Conservation (phyloP, 2,797 vertebrate genomes). For the Clarias platycephalus region DNA sequence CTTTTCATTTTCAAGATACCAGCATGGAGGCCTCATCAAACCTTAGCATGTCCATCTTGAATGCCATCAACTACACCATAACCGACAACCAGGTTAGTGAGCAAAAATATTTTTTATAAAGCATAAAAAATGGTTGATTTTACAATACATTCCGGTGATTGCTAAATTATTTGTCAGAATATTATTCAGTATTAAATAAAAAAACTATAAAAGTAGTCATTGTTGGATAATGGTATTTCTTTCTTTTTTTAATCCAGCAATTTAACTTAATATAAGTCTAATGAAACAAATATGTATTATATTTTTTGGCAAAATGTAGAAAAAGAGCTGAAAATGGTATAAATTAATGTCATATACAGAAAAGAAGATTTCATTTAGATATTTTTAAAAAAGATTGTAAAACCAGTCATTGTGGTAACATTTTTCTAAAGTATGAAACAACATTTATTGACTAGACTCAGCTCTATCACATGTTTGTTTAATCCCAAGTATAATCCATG, state of each 20-base stretch:
- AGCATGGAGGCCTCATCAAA: conserved; percentile 13
- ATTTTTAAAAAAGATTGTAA: too few relatives aligned
- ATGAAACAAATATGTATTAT: neutral
- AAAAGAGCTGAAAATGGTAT: too few relatives aligned
- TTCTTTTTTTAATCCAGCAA: neutral
- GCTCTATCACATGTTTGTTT: neutral
- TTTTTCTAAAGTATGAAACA: too few relatives aligned
- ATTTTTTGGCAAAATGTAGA: too few relatives aligned
- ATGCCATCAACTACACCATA: conserved; percentile 43
- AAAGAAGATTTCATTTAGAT: too few relatives aligned
- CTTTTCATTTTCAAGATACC: conserved; percentile 61
- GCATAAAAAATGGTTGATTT: neutral
- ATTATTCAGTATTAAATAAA: too few relatives aligned
- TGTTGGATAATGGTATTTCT: neutral
- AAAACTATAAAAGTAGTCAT: neutral
- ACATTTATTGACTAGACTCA: too few relatives aligned
- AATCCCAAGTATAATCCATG: neutral
- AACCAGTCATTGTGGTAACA: too few relatives aligned
- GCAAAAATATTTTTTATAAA: neutral
- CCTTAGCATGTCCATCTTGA: conserved; percentile 39
- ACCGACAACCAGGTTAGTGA: conserved; percentile 64
- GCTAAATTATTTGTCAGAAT: neutral
- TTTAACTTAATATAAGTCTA: neutral
- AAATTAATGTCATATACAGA: too few relatives aligned
- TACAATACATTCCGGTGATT: neutral